Evolutionary conservation across 1,140 invertebrate genomes (phyloP).

Genomic region (Muscidifurax raptorellus): DNA sequence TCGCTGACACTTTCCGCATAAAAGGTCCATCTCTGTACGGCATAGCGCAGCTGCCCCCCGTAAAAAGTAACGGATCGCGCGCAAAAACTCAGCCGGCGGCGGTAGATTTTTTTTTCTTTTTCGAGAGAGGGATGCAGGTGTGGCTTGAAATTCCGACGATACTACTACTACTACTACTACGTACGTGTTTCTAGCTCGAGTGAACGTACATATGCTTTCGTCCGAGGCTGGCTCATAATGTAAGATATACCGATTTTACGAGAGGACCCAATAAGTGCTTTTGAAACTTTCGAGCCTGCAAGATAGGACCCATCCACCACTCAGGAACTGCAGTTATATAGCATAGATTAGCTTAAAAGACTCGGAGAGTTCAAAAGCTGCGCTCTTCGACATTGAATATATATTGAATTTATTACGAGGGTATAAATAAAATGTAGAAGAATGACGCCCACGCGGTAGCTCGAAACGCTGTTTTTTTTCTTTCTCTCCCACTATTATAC

Average conservation of each 20-base stretch:
- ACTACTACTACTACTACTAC: too few species aligned
- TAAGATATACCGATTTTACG: too few species aligned
- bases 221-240: too few species aligned
- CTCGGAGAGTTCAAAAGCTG: neutral
- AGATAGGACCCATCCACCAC: too few species aligned
- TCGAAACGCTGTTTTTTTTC: neutral
- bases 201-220: too few species aligned
- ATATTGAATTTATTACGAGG: too few species aligned
- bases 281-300: too few species aligned
- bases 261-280: too few species aligned
- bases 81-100: constrained; percentile 4
- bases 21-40: constrained; percentile 36
- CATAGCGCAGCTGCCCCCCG: neutral
- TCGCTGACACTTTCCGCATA: constrained; percentile 53
- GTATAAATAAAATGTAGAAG: neutral
- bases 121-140: too few species aligned
- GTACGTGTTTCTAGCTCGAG: too few species aligned
- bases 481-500: neutral
- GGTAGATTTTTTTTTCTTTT: neutral
- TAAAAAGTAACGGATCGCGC: constrained; percentile 48
- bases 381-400: constrained; percentile 1
- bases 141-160: too few species aligned
- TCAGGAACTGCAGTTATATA: neutral
- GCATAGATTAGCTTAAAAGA: neutral
- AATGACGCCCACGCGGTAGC: neutral